Conservation (phyloP, 2,113 vertebrate genomes). For the Pseudolaguvia tuberculata region DNA sequence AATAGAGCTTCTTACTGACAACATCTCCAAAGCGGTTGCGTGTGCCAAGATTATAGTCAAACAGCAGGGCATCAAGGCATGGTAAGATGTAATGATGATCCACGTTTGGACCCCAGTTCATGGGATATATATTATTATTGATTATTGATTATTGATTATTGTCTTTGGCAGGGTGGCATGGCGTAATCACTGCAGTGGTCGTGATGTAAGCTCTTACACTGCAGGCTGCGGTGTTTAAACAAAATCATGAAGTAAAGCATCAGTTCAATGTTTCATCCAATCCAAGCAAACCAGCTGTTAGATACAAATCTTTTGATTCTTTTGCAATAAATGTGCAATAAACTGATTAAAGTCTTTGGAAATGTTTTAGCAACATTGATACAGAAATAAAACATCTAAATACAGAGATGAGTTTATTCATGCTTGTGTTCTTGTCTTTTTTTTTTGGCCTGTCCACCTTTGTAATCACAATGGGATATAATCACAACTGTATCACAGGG, state of each 20-base stretch:
- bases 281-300: background rate
- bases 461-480: too few relatives aligned
- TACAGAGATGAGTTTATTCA: too few relatives aligned
- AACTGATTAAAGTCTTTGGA: background rate
- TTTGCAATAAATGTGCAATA: background rate
- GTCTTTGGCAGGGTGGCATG: conserved; percentile 39
- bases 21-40: conserved; percentile 43
- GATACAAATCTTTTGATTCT: background rate
- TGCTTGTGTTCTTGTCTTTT: too few relatives aligned
- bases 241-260: background rate
- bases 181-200: conserved; percentile 16
- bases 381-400: conserved; percentile 13
- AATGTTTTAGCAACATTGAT: background rate
- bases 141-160: too few relatives aligned
- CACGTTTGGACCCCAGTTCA: background rate
- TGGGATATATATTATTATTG: background rate
- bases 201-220: conserved; percentile 35
- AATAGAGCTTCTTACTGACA: conserved; percentile 46
- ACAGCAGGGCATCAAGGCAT: conserved; percentile 55
- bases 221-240: conserved; percentile 41
- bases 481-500: too few relatives aligned
- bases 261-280: background rate
- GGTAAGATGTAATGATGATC: too few relatives aligned
- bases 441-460: too few relatives aligned
- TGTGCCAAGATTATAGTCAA: conserved; percentile 57